A percentile compares a stretch with the other conserved stretches of the same genome.
Evolutionary conservation across 2,888 invertebrate genomes (phyloP).

Genomic region (Desoria tigrina): DNA sequence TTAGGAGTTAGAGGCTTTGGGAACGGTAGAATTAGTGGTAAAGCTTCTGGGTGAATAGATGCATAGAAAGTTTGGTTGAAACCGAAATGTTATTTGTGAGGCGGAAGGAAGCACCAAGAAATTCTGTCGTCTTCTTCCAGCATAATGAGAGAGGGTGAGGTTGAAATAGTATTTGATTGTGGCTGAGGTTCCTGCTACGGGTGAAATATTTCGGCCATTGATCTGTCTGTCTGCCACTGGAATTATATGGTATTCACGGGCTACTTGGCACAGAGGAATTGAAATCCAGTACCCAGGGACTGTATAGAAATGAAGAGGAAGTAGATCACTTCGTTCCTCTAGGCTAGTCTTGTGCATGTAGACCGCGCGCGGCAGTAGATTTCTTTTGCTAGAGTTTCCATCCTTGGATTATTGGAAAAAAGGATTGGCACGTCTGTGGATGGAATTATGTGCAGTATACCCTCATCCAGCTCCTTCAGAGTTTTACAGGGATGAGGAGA

Average conservation of each 20-base stretch:
- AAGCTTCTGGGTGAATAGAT: no score
- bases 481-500: constrained; percentile 11
- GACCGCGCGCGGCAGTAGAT: constrained; percentile 20
- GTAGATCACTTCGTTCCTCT: constrained; percentile 15
- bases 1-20: no score
- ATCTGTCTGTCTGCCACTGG: constrained; percentile 15
- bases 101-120: no score
- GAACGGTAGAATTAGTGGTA: no score
- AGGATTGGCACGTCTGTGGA: constrained; percentile 12
- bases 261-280: constrained; percentile 18
- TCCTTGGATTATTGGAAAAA: constrained; percentile 19
- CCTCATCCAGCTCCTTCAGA: background rate
- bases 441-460: background rate
- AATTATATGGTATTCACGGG: constrained; percentile 14
- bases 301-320: constrained; percentile 8
- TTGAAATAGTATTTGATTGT: constrained; percentile 14
- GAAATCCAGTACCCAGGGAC: constrained; percentile 16
- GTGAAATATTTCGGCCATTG: constrained; percentile 13
- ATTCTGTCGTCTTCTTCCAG: constrained; percentile 1
- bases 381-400: constrained; percentile 16
- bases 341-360: constrained; percentile 14
- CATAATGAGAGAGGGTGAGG: constrained; percentile 12
- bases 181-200: background rate
- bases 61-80: background rate
- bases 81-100: background rate